These are phyloP conservation scores for Neosalanx taihuensis DNA, from an alignment of 2,797 vertebrate genomes.

Conservation along the genomic window DNA sequence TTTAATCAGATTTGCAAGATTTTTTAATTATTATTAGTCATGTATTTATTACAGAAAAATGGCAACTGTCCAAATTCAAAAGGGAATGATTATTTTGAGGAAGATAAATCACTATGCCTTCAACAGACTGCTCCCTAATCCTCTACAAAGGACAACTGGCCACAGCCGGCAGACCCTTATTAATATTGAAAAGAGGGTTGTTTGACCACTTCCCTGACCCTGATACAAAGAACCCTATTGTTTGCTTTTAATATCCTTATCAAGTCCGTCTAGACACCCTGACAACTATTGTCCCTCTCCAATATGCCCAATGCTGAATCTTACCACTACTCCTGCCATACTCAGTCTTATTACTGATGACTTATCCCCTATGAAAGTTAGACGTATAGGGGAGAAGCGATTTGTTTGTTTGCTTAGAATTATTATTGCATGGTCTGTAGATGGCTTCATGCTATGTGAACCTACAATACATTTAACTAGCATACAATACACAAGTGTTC, in stretches of 20 bases:
- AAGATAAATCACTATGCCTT: slow-evolving; percentile 26
- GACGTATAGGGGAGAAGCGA: no score
- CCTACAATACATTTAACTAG: no score
- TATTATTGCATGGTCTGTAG: no score
- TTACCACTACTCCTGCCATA: slow-evolving; percentile 15
- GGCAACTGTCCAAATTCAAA: background rate
- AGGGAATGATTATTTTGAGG: background rate
- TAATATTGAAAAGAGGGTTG: slow-evolving; percentile 47
- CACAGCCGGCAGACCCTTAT: slow-evolving; percentile 64
- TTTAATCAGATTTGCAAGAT: background rate
- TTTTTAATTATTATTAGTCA: background rate
- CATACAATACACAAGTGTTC: no score
- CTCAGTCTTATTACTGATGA: background rate
- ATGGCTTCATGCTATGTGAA: no score
- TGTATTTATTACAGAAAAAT: background rate
- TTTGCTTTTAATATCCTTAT: slow-evolving; percentile 86
- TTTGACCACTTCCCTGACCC: slow-evolving; percentile 79
- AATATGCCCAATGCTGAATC: slow-evolving; percentile 23
- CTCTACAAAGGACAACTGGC: slow-evolving; percentile 45
- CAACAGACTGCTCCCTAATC: slow-evolving; percentile 22
- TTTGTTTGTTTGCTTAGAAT: no score
- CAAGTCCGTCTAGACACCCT: slow-evolving; percentile 88
- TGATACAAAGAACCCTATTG: slow-evolving; percentile 79
- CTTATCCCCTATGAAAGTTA: background rate
- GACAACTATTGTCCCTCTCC: slow-evolving; percentile 69